Evolutionary conservation across 2,888 invertebrate species (phyloP).

Genomic region (Lasioglossum vierecki): DNA sequence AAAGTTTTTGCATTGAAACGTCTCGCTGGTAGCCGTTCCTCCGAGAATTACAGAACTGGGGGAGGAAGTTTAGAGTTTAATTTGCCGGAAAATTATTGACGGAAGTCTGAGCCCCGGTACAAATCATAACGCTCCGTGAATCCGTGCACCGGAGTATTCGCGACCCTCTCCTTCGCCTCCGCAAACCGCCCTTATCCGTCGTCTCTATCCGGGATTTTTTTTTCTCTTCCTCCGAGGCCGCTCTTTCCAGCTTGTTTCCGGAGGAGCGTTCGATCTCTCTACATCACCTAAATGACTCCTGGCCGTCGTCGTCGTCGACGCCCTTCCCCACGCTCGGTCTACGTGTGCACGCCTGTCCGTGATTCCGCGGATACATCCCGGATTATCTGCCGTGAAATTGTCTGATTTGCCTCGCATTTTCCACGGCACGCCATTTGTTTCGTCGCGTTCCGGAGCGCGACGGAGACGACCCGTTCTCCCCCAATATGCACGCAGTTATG

Average conservation of each 20-base stretch:
- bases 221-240: neutral
- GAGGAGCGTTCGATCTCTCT: conserved; percentile 65
- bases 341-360: conserved; percentile 13
- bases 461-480: conserved; percentile 33
- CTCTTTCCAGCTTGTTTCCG: neutral
- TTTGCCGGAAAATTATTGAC: conserved; percentile 83
- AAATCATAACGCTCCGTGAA: conserved; percentile 83
- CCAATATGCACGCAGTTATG: conserved; percentile 56
- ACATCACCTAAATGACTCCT: conserved; percentile 69
- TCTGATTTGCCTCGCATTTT: conserved; percentile 78
- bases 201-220: neutral
- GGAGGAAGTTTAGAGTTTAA: conserved; percentile 79
- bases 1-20: conserved; percentile 62
- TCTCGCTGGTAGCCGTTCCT: conserved; percentile 36
- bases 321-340: neutral
- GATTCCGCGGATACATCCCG: conserved; percentile 58
- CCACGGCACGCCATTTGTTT: conserved; percentile 73
- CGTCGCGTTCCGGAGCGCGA: conserved; percentile 60
- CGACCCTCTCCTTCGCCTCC: neutral
- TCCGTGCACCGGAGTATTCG: conserved; percentile 69
- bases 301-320: conserved; percentile 38
- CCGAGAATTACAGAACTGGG: conserved; percentile 67
- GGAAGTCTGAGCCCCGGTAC: conserved; percentile 77
- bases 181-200: conserved; percentile 9
- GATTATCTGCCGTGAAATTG: conserved; percentile 78